Percentiles rank a stretch among this genome's conserved stretches.
These are phyloP conservation scores for Elysia crispata DNA, from an alignment of 2,888 invertebrate genomes.

Conservation along the genomic window DNA sequence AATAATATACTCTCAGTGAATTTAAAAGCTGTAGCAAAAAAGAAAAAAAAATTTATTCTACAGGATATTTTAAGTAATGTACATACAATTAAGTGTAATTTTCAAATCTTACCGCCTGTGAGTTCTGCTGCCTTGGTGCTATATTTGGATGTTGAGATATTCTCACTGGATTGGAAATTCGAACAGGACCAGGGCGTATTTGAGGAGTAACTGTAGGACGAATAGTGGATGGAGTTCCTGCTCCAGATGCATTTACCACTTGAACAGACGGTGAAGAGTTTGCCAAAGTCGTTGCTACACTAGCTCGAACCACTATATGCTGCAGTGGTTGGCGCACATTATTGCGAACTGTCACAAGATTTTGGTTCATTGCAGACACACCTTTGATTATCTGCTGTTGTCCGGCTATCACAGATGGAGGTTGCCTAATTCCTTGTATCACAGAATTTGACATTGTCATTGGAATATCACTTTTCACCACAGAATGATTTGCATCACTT, in stretches of 20 bases:
- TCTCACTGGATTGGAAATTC: constrained; percentile 51
- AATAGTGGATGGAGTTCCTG: constrained; percentile 47
- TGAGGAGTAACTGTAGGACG: constrained; percentile 45
- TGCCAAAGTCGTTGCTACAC: constrained; percentile 62
- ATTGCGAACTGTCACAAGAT: constrained; percentile 68
- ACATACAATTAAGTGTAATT: too few species aligned
- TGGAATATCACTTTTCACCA: constrained; percentile 52
- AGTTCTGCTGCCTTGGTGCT: constrained; percentile 64
- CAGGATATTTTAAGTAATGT: too few species aligned
- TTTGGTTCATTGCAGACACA: constrained; percentile 55
- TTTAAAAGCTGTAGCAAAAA: too few species aligned
- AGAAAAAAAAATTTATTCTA: too few species aligned
- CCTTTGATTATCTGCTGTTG: constrained; percentile 48
- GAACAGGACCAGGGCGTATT: constrained; percentile 45
- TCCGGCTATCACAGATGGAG: constrained; percentile 40
- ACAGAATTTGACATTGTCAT: constrained; percentile 50
- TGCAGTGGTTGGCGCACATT: constrained; percentile 60
- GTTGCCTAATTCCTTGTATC: constrained; percentile 51
- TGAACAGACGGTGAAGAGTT: constrained; percentile 58
- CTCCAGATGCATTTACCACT: constrained; percentile 60
- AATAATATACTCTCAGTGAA: too few species aligned
- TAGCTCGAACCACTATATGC: constrained; percentile 63
- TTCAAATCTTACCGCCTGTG: constrained; percentile 47
- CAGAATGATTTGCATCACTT: constrained; percentile 54
- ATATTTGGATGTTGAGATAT: constrained; percentile 62